These are phyloP conservation scores for Scaptomyza caliginosa DNA, from an alignment of 2,888 invertebrate genomes.

Conservation along the genomic window DNA sequence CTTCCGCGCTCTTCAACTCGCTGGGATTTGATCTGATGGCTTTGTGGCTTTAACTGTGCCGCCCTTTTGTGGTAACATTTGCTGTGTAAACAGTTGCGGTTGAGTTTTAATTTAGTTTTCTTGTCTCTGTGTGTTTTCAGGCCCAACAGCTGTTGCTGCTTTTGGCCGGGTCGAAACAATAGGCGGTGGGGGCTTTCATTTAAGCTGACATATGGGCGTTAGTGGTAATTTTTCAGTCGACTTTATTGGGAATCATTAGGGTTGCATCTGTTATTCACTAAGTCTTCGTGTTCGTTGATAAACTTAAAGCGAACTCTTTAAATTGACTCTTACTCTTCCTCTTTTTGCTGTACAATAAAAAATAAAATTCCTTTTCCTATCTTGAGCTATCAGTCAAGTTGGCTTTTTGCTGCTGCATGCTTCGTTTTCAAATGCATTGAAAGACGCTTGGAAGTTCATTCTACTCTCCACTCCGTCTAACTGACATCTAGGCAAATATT, in stretches of 20 bases:
- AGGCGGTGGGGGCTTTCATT: conserved; percentile 44
- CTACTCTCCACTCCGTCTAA: background rate
- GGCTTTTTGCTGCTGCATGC: conserved; percentile 23
- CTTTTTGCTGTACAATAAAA: conserved; percentile 10
- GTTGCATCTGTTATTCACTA: conserved; percentile 34
- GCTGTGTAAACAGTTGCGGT: conserved; percentile 80
- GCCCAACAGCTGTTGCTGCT: conserved; percentile 62
- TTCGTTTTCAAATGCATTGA: conserved; percentile 58
- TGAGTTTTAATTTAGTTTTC: conserved; percentile 76
- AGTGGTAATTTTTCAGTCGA: conserved; percentile 73
- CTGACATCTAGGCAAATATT: conserved; percentile 58
- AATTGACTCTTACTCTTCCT: background rate
- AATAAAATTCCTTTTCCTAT: conserved; percentile 49
- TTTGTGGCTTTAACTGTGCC: conserved; percentile 40
- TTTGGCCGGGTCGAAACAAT: conserved; percentile 7
- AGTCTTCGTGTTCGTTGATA: no score
- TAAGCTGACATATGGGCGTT: conserved; percentile 79
- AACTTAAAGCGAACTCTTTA: background rate
- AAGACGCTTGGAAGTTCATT: conserved; percentile 21
- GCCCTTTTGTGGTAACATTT: conserved; percentile 76
- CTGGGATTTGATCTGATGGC: conserved; percentile 48
- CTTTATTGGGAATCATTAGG: conserved; percentile 67
- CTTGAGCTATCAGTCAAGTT: conserved; percentile 65
- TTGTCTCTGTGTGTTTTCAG: conserved; percentile 34
- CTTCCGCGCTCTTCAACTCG: conserved; percentile 8